Conservation (phyloP, 2,888 invertebrate species). For the Pelosia muscerda region DNA sequence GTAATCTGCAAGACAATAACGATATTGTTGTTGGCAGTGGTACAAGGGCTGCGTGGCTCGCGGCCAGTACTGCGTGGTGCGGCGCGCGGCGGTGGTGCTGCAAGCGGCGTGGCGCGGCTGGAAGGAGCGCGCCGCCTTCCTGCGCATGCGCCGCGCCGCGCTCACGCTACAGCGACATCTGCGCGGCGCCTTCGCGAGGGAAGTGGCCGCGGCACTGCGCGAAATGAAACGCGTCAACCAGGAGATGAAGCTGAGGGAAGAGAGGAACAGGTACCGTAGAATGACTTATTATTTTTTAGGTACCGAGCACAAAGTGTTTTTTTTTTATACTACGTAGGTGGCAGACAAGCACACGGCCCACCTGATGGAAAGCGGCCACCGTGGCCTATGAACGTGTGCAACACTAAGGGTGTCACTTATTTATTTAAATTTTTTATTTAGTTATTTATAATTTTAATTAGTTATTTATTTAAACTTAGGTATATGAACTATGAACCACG, state of each 20-base stretch:
- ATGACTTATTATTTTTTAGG: background rate
- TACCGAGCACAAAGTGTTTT: background rate
- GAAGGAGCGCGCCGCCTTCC: conserved; percentile 93
- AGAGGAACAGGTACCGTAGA: conserved; percentile 73
- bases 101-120: conserved; percentile 95
- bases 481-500: no score
- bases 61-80: conserved; percentile 89
- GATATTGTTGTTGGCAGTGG: conserved; percentile 64
- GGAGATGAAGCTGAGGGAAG: conserved; percentile 93
- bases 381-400: no score
- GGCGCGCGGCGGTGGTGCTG: conserved; percentile 90
- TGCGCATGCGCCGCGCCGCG: conserved; percentile 93
- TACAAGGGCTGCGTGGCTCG: conserved; percentile 90
- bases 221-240: conserved; percentile 96
- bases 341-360: no score
- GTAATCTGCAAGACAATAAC: no score
- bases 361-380: no score
- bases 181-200: conserved; percentile 95
- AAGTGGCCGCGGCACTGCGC: conserved; percentile 93
- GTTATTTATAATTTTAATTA: no score
- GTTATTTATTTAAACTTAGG: no score
- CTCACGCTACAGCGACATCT: conserved; percentile 95
- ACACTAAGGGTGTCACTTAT: no score
- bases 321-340: no score
- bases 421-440: no score